phyloP scores from a whole-genome alignment of 2,888 invertebrate genomes.

The Noctua janthina region DNA sequence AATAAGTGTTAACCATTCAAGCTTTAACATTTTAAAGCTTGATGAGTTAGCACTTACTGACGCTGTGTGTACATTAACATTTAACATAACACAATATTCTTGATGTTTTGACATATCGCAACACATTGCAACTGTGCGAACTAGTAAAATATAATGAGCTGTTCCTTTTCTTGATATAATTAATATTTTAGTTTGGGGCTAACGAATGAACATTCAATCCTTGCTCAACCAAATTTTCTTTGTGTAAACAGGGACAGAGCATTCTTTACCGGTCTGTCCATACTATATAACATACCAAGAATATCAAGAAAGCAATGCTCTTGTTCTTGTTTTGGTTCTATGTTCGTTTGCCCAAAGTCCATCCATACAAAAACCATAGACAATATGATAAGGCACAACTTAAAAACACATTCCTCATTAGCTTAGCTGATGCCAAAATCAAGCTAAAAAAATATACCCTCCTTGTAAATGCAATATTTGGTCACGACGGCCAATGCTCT shows the following conservation, averaged over 20 bases:
- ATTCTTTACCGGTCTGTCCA: neutral
- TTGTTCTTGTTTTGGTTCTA: neutral
- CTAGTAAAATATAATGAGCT: neutral
- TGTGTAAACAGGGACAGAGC: neutral
- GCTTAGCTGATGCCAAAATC: neutral
- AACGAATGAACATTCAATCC: neutral
- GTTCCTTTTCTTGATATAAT: neutral
- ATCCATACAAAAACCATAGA: neutral
- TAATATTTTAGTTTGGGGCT: neutral
- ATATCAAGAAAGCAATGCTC: neutral
- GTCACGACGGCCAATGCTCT: neutral
- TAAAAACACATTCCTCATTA: too few species aligned
- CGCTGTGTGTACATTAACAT: too few species aligned
- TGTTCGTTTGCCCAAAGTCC: neutral
- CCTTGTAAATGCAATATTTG: conserved; percentile 16
- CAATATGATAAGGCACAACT: too few species aligned
- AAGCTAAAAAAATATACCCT: neutral
- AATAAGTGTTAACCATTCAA: too few species aligned
- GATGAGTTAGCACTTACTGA: too few species aligned
- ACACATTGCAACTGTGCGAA: too few species aligned
- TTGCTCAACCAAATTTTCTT: neutral
- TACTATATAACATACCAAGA: neutral
- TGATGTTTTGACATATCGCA: neutral
- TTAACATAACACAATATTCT: neutral
- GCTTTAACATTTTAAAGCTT: too few species aligned